Percentiles rank a stretch among this genome's conserved stretches.
Evolutionary conservation across 2,113 vertebrate species (phyloP).

Genomic region (Mirza zaza): DNA sequence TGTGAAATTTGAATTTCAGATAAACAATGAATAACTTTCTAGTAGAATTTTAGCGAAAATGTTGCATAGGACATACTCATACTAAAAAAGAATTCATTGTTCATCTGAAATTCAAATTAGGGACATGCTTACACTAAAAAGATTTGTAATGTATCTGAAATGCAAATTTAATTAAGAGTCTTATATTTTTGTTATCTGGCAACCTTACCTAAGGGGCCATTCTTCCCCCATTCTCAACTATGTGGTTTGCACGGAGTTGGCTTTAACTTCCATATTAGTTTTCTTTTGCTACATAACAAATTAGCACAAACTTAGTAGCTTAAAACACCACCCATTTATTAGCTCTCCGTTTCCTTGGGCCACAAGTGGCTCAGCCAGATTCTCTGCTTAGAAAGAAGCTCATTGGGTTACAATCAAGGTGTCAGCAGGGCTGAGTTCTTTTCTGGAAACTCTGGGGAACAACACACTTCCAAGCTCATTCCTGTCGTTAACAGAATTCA

Average conservation of each 20-base stretch:
- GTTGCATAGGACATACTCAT: neutral
- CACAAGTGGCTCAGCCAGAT: neutral
- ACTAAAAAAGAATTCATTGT: neutral
- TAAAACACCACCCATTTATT: neutral
- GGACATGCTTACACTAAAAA: neutral
- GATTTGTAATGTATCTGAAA: neutral
- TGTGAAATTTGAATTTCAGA: neutral
- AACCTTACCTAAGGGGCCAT: neutral
- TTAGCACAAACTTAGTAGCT: neutral
- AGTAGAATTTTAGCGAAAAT: neutral
- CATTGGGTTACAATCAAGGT: slow-evolving; percentile 2
- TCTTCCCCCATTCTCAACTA: neutral
- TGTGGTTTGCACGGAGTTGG: neutral
- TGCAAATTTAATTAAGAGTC: neutral
- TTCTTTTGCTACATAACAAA: neutral
- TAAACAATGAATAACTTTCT: neutral
- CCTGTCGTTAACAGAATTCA: neutral
- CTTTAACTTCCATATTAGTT: neutral
- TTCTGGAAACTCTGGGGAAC: neutral
- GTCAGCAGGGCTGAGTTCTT: neutral
- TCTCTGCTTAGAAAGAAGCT: slow-evolving; percentile 33
- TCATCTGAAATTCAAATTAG: slow-evolving; percentile 6
- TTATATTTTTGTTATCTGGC: neutral
- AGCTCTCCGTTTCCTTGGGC: neutral
- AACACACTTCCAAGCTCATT: neutral